Conservation (phyloP, 2,888 invertebrate genomes). For the Tenthredo distinguenda region DNA sequence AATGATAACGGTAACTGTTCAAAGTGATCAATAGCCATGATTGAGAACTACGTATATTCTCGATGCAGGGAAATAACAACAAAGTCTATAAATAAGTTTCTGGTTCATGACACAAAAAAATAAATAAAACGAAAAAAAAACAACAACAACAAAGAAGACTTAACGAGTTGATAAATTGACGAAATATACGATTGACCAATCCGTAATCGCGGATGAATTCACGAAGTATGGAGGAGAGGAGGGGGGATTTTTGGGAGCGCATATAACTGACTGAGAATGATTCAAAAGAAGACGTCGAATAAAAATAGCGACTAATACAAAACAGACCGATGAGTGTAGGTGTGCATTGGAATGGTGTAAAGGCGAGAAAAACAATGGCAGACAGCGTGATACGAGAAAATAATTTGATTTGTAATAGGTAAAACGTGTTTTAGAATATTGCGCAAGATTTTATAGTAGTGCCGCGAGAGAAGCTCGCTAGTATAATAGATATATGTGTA, state of each 20-base stretch:
- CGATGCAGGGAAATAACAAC: neutral
- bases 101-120: neutral
- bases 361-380: slow-evolving; percentile 21
- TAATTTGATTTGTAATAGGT: slow-evolving; percentile 5
- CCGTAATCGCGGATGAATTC: neutral
- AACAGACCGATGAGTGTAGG: neutral
- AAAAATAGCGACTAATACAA: neutral
- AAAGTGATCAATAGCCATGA: neutral
- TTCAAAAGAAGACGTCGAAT: neutral
- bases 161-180: neutral
- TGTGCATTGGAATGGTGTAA: neutral
- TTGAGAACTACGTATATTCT: neutral
- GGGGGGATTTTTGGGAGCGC: neutral
- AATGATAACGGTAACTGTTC: neutral
- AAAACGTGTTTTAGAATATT: neutral
- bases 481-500: neutral
- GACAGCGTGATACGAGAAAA: neutral
- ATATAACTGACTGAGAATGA: slow-evolving; percentile 6
- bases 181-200: neutral
- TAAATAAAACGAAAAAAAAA: neutral
- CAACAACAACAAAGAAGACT: neutral
- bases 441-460: neutral
- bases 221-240: neutral
- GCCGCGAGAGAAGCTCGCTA: neutral
- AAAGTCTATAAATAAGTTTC: neutral